Conservation (phyloP, 64 coral and sea anemone genomes). For the Montipora foliosa region DNA sequence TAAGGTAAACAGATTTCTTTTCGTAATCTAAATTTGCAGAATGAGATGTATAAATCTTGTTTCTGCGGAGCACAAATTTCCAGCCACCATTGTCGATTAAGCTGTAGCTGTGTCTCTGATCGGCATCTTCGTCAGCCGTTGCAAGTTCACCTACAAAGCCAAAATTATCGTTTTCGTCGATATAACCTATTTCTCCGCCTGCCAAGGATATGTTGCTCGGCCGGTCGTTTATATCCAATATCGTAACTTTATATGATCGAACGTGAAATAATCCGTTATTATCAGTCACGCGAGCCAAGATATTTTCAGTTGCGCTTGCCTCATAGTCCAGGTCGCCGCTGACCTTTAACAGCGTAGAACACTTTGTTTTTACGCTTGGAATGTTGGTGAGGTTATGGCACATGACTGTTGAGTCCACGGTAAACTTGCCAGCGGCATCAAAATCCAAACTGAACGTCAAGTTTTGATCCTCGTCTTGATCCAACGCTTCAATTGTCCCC, state of each 20-base stretch:
- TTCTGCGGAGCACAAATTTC: slow-evolving; percentile 56
- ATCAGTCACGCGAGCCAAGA: slow-evolving; percentile 69
- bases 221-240: slow-evolving; percentile 88
- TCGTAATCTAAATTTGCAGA: slow-evolving; percentile 71
- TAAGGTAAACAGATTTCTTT: slow-evolving; percentile 9
- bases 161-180: slow-evolving; percentile 77
- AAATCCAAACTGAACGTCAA: slow-evolving; percentile 75
- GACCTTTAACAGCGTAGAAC: slow-evolving; percentile 26
- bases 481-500: slow-evolving; percentile 88
- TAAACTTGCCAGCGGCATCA: slow-evolving; percentile 76
- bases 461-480: slow-evolving; percentile 81
- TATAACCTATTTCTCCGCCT: slow-evolving; percentile 47
- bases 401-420: slow-evolving; percentile 40
- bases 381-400: slow-evolving; percentile 67
- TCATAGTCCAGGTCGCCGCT: slow-evolving; percentile 78
- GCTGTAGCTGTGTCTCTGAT: slow-evolving; percentile 69
- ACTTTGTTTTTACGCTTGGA: slow-evolving; percentile 68
- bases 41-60: slow-evolving; percentile 41
- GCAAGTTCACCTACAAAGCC: slow-evolving; percentile 70
- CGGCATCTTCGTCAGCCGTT: slow-evolving; percentile 75
- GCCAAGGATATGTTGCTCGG: slow-evolving; percentile 76
- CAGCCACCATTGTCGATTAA: slow-evolving; percentile 42
- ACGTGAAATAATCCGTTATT: slow-evolving; percentile 56
- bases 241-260: slow-evolving; percentile 41
- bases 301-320: slow-evolving; percentile 32